phyloP scores from a whole-genome alignment of 2,797 vertebrate species.

The Dermochelys coriacea region DNA sequence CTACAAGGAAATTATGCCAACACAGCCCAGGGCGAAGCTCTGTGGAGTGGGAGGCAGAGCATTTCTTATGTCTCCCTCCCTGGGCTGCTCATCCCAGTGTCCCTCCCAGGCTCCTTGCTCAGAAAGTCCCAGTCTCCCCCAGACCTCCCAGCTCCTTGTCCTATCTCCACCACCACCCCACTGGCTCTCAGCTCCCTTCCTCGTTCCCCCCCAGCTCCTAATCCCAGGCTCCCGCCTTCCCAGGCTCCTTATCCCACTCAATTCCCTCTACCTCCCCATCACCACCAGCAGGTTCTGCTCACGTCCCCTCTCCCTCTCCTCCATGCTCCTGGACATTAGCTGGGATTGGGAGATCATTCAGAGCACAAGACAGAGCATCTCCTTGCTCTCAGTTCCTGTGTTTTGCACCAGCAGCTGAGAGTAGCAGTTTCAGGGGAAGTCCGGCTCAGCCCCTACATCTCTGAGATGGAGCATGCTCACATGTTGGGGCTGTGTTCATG shows the following conservation, averaged over 20 bases:
- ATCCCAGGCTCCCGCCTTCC: not conserved
- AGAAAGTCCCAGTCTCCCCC: not conserved
- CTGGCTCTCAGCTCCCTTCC: not conserved
- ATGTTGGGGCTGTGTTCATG: no score
- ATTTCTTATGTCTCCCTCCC: not conserved
- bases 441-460: no score
- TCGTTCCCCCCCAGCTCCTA: not conserved
- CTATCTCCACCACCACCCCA: not conserved
- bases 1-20: not conserved
- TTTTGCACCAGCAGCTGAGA: no score
- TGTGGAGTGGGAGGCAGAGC: no score
- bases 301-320: not conserved
- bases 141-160: not conserved
- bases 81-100: not conserved
- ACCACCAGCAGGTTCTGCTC: not conserved
- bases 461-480: no score
- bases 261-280: not conserved
- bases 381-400: no score
- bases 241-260: not conserved
- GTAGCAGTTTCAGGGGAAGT: no score
- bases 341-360: no score
- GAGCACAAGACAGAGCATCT: no score
- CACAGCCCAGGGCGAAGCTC: not conserved
- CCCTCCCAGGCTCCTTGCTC: not conserved
- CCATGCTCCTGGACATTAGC: no score